Evolutionary conservation across 2,888 invertebrate genomes (phyloP).

Genomic region (Drosophila paranaensis): DNA sequence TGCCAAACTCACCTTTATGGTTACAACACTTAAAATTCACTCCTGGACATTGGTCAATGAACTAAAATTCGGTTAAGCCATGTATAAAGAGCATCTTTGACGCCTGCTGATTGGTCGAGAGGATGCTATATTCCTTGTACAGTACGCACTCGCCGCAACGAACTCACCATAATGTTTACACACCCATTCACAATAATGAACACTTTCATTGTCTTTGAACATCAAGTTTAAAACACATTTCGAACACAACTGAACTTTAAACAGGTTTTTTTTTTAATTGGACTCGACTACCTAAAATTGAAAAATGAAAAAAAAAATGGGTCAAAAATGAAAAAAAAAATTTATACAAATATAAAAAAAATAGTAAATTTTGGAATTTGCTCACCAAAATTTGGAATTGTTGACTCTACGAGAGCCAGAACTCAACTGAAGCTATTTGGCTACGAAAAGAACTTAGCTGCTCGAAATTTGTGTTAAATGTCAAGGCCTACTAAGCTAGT

Average conservation of each 20-base stretch:
- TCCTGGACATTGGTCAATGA: background rate
- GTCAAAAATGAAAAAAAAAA: too few species aligned
- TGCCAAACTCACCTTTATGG: background rate
- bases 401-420: too few species aligned
- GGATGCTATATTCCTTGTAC: background rate
- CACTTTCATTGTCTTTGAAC: background rate
- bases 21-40: background rate
- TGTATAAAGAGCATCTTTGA: background rate
- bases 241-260: background rate
- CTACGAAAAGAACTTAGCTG: too few species aligned
- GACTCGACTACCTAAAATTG: background rate
- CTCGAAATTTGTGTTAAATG: too few species aligned
- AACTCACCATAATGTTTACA: slow-evolving; percentile 2
- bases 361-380: too few species aligned
- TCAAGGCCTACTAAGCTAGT: too few species aligned
- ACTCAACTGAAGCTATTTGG: too few species aligned
- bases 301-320: too few species aligned
- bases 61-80: background rate
- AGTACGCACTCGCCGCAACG: background rate
- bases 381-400: too few species aligned
- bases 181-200: slow-evolving; percentile 10
- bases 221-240: slow-evolving; percentile 2
- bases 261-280: background rate
- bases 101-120: background rate
- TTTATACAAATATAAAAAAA: too few species aligned